Evolutionary conservation across 2,888 invertebrate genomes (phyloP), one percentile per base, ranked within the genome.

Genomic region (Melolontha melolontha): DNA sequence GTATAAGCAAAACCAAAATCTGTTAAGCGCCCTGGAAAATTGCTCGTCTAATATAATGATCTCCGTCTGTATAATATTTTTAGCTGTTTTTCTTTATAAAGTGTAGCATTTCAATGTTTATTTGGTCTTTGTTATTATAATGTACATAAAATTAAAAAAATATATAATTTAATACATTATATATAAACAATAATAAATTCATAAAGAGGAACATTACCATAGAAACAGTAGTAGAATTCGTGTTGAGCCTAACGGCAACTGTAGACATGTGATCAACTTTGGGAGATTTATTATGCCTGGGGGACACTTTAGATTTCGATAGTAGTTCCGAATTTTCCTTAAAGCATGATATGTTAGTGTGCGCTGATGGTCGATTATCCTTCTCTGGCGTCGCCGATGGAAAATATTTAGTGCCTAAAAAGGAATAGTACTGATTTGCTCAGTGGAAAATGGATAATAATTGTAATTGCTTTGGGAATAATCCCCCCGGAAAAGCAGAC

Each of bases 401-500:
- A 68, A 74, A 75, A 66, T 75, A 74, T 63, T 75, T 70, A 44
- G 74, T 73, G 40, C 75, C 75, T 75, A 54, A 41, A 70, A 66
- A 42, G 34, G 34, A 34, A 34, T 1, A 34, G 34, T 34, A 34
- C 34, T 10, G 34, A 34, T 34, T 34, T 34, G 34, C 34, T 34
- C 10, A n/a, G 40, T 39, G 39, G 41, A 41, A 10, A 57, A 39
- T 11, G 44, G 42, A 57, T 22, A 44, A 57, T 42, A 57, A 57
- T 42, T 57, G 42, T 44, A 57, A 57, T 57, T 44, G 42, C 44
- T 57, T 44, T 10, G n/a, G 44, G 57, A 42, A 44, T 27, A 16
- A 22, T 22, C 14, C 44, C 42, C 55, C 22, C 17, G 29, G n/a
- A 16, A n/a, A 22, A 5, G 55, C 16, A 27, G 8, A 12, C 57